Conservation (phyloP, 2,888 invertebrate species). For the Cancer borealis region DNA sequence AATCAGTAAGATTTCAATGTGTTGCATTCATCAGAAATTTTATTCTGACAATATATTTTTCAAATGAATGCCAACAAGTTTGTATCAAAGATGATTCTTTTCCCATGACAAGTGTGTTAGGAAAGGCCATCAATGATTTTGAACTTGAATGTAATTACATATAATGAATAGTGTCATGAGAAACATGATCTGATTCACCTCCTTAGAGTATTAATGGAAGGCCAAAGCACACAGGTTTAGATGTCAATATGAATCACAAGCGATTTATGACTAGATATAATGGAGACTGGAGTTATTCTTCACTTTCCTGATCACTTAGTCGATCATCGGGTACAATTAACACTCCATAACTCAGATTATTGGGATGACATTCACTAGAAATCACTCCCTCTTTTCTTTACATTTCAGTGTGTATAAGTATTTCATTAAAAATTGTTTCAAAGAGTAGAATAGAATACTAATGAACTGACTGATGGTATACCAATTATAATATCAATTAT, state of each 20-base stretch:
- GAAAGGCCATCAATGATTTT: background rate
- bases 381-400: background rate
- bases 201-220: constrained; percentile 21
- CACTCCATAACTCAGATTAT: background rate
- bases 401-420: background rate
- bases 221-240: background rate
- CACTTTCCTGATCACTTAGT: background rate
- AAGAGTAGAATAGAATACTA: background rate
- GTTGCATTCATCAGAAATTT: background rate
- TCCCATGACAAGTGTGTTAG: background rate
- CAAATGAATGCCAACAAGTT: background rate
- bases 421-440: background rate
- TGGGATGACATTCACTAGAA: background rate
- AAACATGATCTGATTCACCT: constrained; percentile 35
- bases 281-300: background rate
- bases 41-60: background rate
- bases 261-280: constrained; percentile 13
- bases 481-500: background rate
- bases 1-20: background rate
- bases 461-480: no score
- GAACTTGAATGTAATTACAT: background rate
- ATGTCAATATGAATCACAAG: background rate
- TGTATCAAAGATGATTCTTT: background rate
- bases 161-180: background rate
- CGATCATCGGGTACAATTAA: background rate